These are phyloP conservation scores for Ptilonorhynchus violaceus DNA, from an alignment of 2,113 vertebrate species.

Conservation along the genomic window DNA sequence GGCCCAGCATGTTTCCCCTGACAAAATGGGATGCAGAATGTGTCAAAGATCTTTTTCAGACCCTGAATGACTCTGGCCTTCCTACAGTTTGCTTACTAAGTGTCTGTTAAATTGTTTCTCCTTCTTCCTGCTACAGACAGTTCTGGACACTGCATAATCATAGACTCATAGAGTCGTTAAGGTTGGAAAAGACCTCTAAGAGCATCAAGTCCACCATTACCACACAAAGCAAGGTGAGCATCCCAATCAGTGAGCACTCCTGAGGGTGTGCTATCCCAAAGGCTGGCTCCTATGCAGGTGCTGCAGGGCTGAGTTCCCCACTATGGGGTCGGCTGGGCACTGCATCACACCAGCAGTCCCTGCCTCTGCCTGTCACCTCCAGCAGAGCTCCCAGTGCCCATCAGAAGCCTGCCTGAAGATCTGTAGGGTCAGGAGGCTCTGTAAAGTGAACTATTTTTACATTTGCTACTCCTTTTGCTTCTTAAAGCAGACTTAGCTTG, in stretches of 20 bases:
- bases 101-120: background rate
- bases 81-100: background rate
- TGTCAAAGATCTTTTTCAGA: background rate
- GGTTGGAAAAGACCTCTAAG: background rate
- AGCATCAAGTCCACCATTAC: background rate
- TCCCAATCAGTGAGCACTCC: background rate
- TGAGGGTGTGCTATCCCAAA: background rate
- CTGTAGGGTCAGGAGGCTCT: background rate
- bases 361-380: background rate
- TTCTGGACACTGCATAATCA: rapidly evolving
- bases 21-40: background rate
- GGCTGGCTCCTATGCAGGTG: rapidly evolving
- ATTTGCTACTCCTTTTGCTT: background rate
- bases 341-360: background rate
- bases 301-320: background rate
- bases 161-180: background rate
- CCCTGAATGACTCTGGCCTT: background rate
- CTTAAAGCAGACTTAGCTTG: background rate
- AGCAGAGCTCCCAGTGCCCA: background rate
- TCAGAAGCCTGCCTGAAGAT: background rate
- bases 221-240: rapidly evolving
- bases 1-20: background rate
- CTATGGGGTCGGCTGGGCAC: background rate
- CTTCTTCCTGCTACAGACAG: background rate
- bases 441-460: background rate